Base-by-base conservation (phyloP, 2,797 vertebrate genomes). In the Gadopsis marmoratus region DNA sequence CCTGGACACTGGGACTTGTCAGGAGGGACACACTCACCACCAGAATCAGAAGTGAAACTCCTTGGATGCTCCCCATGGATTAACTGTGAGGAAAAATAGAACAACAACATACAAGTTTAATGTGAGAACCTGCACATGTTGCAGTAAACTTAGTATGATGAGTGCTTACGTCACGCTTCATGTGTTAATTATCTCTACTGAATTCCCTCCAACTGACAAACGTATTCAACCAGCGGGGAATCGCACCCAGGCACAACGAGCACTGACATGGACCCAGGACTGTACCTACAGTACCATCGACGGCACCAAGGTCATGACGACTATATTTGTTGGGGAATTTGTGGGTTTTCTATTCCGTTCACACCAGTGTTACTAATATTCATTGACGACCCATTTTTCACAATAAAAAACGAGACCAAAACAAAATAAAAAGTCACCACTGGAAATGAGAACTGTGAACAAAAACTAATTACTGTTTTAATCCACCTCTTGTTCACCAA, bases 51-150 rank as follows among this genome's bases (percentile, higher is more conserved):
- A 79, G 63, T 29, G 66, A 76, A 62, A 76, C n/a, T 47, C 48
- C 70, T 21, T 43, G 13, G 23, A 80, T 1, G 21, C 3, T 26
- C 54, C 43, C 79, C 94, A 94, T 95, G 10, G 61, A 55, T 80
- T 3, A 39, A 48, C 43, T 70, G 83, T 88, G 69, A 76, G 71
- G 23, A 78, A 31, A 45, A 35, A 77, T 31, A 45, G 81, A 60
- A 74, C 37, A 2, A 9, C n/a, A 51, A 48, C 1, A 65, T 1
- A 6, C 4, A 41, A 48, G 21, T 31, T 37, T 9, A 51, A 29
- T 58, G 11, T 64, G 5, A 12, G 14, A 3, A 56, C 48, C 1
- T 26, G 3, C 2, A 3, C n/a, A 54, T 39, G 23, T 58, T 17
- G 11, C 19, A 50, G 43, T 16, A 26, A 31, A 45, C 10, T 31